Percentiles rank a stretch among this genome's conserved stretches.
phyloP scores from a whole-genome alignment of 1,140 invertebrate species.

The Anoplolepis gracilipes region DNA sequence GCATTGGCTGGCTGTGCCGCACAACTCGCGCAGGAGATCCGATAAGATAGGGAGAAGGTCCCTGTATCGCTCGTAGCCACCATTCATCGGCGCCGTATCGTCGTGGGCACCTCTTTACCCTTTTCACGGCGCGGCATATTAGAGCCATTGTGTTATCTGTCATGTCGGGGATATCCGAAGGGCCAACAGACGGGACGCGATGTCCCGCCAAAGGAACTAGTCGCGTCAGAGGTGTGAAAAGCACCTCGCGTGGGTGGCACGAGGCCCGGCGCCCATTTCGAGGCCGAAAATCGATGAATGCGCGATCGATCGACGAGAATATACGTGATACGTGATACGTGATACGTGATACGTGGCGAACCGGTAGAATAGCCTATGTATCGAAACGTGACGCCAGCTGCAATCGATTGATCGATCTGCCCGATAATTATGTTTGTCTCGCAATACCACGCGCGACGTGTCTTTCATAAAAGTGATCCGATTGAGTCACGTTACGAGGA shows the following conservation, averaged over 20 bases:
- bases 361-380: not conserved
- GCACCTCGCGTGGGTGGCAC: conserved; percentile 77
- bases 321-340: too few relatives aligned
- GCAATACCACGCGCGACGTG: not conserved
- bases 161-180: conserved; percentile 79
- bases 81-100: conserved; percentile 75
- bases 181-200: conserved; percentile 74
- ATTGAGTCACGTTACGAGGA: conserved; percentile 17
- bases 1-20: conserved; percentile 67
- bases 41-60: conserved; percentile 77
- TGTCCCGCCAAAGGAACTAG: conserved; percentile 76
- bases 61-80: conserved; percentile 52
- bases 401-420: conserved; percentile 5
- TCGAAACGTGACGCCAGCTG: not conserved
- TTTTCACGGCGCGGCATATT: conserved; percentile 79
- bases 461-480: conserved; percentile 20
- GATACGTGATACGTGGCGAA: not conserved
- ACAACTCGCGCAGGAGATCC: conserved; percentile 72
- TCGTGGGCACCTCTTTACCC: conserved; percentile 77
- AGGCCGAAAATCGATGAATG: conserved; percentile 48
- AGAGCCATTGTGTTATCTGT: conserved; percentile 82
- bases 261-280: conserved; percentile 60
- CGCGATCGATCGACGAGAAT: not conserved
- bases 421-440: conserved; percentile 32
- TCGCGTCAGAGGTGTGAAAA: conserved; percentile 80